Base-by-base conservation (phyloP, 2,888 invertebrate species). In the Galeruca laticollis region DNA sequence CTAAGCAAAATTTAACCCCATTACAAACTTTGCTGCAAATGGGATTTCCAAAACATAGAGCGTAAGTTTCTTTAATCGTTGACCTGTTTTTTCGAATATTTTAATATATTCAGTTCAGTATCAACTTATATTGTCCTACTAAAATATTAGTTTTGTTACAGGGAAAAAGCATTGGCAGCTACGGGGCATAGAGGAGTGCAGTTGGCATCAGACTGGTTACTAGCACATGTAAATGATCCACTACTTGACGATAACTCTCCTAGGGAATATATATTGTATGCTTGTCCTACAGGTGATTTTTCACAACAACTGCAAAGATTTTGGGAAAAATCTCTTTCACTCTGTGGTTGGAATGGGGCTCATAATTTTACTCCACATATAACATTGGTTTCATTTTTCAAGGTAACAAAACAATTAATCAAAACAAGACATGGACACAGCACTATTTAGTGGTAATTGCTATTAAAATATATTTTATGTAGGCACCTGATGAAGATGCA, bases 291-390 rank as follows among this genome's bases (percentile, higher is more conserved):
- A 0, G 94, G 94, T 2, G 86, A 88, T 0, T 88, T 96, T 74
- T 86, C 93, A 0, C 90, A 91, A 65, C 92, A 93, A 80, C 85
- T 95, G 20, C 89, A 91, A 60, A 88, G 89, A 61, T 96, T 94
- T 84, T 94, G 94, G 94, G 87, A 90, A 1, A 93, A 92, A 81
- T 94, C 94, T 0, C 90, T 91, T 77, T 86, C 89, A 37, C 85
- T 90, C 11, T 91, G 91, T 80, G 94, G 94, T 6, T 95, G 96
- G 94, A 97, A 96, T 86, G 94, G 95, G 21, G 95, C 95, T 0
- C 96, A 96, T 80, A 94, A 95, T 83, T 95, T 92, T 84, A 92
- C 94, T 70, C 96, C 96, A 1, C 97, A 97, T 81, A 93, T 97
- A 75, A 97, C 96, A 8, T 87, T 97, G 65, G 94, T 95, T 66